Conservation (phyloP, 1,140 invertebrate genomes). For the Drosophila pandora region DNA sequence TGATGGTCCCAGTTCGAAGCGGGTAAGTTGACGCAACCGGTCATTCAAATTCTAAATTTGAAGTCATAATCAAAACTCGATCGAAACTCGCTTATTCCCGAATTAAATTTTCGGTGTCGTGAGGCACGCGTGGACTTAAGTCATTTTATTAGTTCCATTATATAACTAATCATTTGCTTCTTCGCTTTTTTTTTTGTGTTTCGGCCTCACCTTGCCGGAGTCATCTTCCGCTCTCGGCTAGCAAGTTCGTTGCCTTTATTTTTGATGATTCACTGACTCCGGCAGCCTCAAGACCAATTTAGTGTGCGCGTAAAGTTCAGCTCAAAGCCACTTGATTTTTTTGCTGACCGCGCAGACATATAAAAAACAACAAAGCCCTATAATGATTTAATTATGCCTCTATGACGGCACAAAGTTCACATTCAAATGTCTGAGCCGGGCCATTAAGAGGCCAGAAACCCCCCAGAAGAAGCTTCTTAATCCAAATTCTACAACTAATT, state of each 20-base stretch:
- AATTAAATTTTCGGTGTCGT: slow-evolving; percentile 9
- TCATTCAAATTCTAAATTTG: slow-evolving; percentile 14
- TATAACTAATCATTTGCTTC: slow-evolving; percentile 33
- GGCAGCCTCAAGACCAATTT: slow-evolving; percentile 44
- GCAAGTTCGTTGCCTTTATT: slow-evolving; percentile 66
- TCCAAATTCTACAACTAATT: slow-evolving; percentile 46
- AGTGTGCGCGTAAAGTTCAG: slow-evolving; percentile 43
- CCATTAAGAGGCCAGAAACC: slow-evolving; percentile 30
- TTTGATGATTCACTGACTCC: slow-evolving; percentile 51
- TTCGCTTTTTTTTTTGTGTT: slow-evolving; percentile 6
- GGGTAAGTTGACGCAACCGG: slow-evolving; percentile 87
- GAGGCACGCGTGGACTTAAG: slow-evolving; percentile 25
- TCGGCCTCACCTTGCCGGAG: slow-evolving; percentile 37
- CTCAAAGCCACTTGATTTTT: slow-evolving; percentile 43
- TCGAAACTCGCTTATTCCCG: slow-evolving; percentile 16
- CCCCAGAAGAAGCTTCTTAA: slow-evolving; percentile 27
- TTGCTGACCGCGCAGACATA: slow-evolving; percentile 20
- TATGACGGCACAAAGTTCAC: slow-evolving; percentile 43
- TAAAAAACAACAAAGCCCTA: slow-evolving; percentile 7
- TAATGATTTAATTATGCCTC: slow-evolving; percentile 55
- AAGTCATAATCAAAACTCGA: slow-evolving; percentile 7
- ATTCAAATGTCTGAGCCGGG: slow-evolving; percentile 29
- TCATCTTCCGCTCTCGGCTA: slow-evolving; percentile 40
- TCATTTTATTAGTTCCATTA: slow-evolving; percentile 40
- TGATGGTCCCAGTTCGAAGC: slow-evolving; percentile 90